These are phyloP conservation scores for Steatornis caripensis DNA, from an alignment of 2,113 vertebrate species.

Conservation along the genomic window DNA sequence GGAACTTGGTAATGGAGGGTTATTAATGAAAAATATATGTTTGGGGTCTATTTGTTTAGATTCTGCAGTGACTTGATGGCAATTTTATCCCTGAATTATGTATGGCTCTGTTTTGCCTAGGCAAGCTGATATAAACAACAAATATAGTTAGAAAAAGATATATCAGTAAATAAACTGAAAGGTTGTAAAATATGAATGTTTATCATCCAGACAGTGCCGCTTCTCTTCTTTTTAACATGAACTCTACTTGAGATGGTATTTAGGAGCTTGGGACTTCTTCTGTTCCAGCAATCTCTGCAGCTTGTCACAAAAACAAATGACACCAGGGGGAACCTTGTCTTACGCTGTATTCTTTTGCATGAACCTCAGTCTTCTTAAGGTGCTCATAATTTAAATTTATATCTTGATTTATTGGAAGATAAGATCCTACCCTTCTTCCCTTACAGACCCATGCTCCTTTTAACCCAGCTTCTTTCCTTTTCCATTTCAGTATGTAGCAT, in stretches of 20 bases:
- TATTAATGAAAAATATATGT: constrained; percentile 45
- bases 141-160: constrained; percentile 51
- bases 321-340: neutral
- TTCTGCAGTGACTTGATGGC: constrained; percentile 8
- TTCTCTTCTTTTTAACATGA: constrained; percentile 29
- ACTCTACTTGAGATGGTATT: constrained; percentile 1
- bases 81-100: constrained; percentile 65
- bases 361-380: constrained; percentile 51
- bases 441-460: neutral
- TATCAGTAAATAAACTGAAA: constrained; percentile 58
- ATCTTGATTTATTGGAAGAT: constrained; percentile 23
- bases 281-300: constrained; percentile 48
- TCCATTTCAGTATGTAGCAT: neutral
- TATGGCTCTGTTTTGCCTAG: constrained; percentile 47
- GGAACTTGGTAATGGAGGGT: neutral
- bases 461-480: neutral
- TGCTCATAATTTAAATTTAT: constrained; percentile 58
- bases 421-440: neutral
- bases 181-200: constrained; percentile 39
- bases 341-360: constrained; percentile 42
- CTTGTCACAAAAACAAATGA: constrained; percentile 36
- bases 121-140: constrained; percentile 61
- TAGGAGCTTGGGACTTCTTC: constrained; percentile 15
- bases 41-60: constrained; percentile 36
- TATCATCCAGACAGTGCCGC: neutral